Evolutionary conservation across 2,888 invertebrate genomes (phyloP), one percentile per base, ranked within the genome.

Genomic region (Eupsilia transversa): DNA sequence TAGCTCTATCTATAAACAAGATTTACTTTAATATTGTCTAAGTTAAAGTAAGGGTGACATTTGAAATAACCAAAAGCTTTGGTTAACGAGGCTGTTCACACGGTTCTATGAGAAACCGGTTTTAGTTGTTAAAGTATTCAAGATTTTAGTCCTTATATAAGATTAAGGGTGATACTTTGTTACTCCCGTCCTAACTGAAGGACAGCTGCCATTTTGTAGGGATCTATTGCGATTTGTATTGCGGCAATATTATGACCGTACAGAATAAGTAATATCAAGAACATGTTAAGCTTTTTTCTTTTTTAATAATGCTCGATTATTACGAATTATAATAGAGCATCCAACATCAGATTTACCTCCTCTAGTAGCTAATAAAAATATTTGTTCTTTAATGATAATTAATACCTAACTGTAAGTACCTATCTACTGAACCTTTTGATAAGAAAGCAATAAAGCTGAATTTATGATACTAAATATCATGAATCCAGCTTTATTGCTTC

Each of bases 11-110:
- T 17, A n/a, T 1, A 41, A 12, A n/a, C 12, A 33, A 49, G 10
- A 46, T 65, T 46, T 30, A 56, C 27, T 59, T 30, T 14, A 59
- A 67, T 17, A 35, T 64, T 83, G 38, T 74, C 46, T 61, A 60
- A 79, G 43, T 30, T 54, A 41, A 57, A 66, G 23, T 49, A 69
- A 59, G 66, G 43, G 33, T 67, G 38, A 72, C 61, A 59, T 79
- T 71, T 61, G 41, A 65, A 61, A 79, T 82, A 72, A 77, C 72
- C 56, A 57, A 72, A 76, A 60, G 43, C n/a, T 38, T 69, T 30
- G 38, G 61, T n/a, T 43, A 77, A 72, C 65, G 67, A 82, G 27
- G 9, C 65, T 41, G 60, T 68, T 83, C 63, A 30, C 67, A 61
- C 54, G 54, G 41, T 67, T 63, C n/a, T 57, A 82, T 6, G 33